Base-by-base conservation (phyloP, 2,113 vertebrate genomes). In the Hippocampus abdominalis region DNA sequence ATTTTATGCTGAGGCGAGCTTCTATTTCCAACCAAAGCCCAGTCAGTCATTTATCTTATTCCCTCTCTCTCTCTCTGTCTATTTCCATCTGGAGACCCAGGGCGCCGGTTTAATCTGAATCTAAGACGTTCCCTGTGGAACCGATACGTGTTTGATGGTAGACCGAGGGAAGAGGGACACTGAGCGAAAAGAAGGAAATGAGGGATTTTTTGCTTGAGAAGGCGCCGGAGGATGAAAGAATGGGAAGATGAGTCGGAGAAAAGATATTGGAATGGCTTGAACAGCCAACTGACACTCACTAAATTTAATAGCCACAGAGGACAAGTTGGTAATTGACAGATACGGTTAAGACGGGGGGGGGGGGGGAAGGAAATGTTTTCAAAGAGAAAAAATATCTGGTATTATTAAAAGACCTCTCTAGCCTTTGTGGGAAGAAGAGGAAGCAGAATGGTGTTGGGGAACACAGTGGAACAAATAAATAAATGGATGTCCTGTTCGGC, bases 11-110 rank as follows among this genome's bases (percentile, higher is more conserved):
- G 23, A 71, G 56, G 69, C 42, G 21, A 76, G 75, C 68, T 80
- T 83, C 84, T 88, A 87, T 89, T 91, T 88, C 80, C 80, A 86
- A 86, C 84, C 84, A 87, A 87, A 86, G 78, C 73, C 78, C 77
- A 85, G 76, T 78, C 70, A 74, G 80, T 80, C 76, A 77, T 86
- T 84, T 73, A 74, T 73, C 62, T 78, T 77, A 71, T 71, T 74
- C 15, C 27, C 57, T 12, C 49, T 12, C 49, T 3, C 49, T 9
- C 21, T 10, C 27, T 74, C 67, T 64, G 8, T 40, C 49, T 25
- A 81, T 81, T 79, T 86, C 80, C 84, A 86, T 83, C 79, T 88
- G 82, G 84, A 81, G 80, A 80, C 79, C 75, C 48, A 18, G 78
- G 85, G 85, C 75, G 62, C 70, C 71, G 62, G 80, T 88, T 88